These are phyloP conservation scores for Esox lucius DNA, from an alignment of 2,797 vertebrate species.

Conservation along the genomic window DNA sequence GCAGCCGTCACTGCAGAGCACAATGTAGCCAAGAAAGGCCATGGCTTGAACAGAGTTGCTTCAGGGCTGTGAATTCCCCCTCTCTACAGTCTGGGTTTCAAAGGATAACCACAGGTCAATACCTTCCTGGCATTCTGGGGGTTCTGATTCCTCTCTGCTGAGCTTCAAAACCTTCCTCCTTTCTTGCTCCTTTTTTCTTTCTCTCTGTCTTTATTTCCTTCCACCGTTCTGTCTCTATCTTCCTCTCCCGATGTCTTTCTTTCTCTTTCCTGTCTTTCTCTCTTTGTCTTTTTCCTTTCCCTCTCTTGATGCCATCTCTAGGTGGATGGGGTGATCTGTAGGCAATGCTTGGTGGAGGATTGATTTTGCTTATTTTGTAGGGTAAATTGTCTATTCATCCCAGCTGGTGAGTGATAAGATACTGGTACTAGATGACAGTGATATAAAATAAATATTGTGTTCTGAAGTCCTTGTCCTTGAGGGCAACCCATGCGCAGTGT, in stretches of 20 bases:
- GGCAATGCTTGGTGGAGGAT: conserved; percentile 37
- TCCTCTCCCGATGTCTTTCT: too few relatives aligned
- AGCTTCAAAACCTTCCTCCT: not conserved
- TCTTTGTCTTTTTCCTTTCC: not conserved
- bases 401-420: not conserved
- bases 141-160: conserved; percentile 26
- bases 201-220: not conserved
- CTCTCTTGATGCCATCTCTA: conserved; percentile 42
- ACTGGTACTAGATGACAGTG: not conserved
- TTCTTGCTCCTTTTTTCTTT: not conserved
- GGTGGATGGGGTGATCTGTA: conserved; percentile 42
- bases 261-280: conserved; percentile 4
- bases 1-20: conserved; percentile 11
- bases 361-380: conserved; percentile 13
- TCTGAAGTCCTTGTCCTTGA: not conserved
- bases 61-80: conserved; percentile 15
- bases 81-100: conserved; percentile 26
- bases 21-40: conserved; percentile 36
- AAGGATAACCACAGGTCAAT: conserved; percentile 29
- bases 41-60: not conserved
- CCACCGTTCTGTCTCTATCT: too few relatives aligned
- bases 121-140: conserved; percentile 43
- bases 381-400: not conserved
- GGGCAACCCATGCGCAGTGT: not conserved
- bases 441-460: not conserved